Percentiles rank a stretch among this genome's conserved stretches.
Evolutionary conservation across 2,888 invertebrate species (phyloP).

Genomic region (Craniophora ligustri): DNA sequence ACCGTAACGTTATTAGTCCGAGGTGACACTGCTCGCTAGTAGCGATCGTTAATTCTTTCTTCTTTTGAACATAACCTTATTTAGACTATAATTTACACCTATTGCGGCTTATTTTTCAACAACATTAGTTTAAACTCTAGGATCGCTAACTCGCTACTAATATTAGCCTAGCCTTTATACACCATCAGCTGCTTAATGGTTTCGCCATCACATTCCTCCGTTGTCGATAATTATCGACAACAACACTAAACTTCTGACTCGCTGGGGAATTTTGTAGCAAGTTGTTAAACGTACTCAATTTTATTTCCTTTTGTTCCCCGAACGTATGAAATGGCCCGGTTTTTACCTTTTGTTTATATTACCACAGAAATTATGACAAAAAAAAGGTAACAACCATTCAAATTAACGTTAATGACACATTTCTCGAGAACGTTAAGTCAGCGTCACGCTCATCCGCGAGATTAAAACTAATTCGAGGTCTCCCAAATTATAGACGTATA

Average conservation of each 20-base stretch:
- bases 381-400: constrained; percentile 78
- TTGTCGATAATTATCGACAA: constrained; percentile 72
- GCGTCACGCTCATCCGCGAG: constrained; percentile 86
- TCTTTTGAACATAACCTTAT: background rate
- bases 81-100: background rate
- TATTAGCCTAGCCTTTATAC: constrained; percentile 29
- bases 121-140: background rate
- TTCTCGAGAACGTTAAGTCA: constrained; percentile 75
- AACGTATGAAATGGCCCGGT: constrained; percentile 32
- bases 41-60: constrained; percentile 30
- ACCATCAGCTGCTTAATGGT: constrained; percentile 73
- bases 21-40: constrained; percentile 42
- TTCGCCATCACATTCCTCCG: constrained; percentile 72
- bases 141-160: constrained; percentile 20
- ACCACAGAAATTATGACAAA: constrained; percentile 63
- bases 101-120: too few relatives aligned
- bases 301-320: constrained; percentile 59
- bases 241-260: constrained; percentile 61
- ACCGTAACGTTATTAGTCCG: constrained; percentile 62
- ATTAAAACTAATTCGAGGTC: constrained; percentile 87
- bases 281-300: constrained; percentile 61
- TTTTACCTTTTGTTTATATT: constrained; percentile 62
- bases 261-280: constrained; percentile 64
- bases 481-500: constrained; percentile 84
- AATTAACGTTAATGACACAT: constrained; percentile 87